A percentile compares a stretch with the other conserved stretches of the same genome.
Conservation (phyloP, 2,888 invertebrate species). For the Drosophila buzzatii region DNA sequence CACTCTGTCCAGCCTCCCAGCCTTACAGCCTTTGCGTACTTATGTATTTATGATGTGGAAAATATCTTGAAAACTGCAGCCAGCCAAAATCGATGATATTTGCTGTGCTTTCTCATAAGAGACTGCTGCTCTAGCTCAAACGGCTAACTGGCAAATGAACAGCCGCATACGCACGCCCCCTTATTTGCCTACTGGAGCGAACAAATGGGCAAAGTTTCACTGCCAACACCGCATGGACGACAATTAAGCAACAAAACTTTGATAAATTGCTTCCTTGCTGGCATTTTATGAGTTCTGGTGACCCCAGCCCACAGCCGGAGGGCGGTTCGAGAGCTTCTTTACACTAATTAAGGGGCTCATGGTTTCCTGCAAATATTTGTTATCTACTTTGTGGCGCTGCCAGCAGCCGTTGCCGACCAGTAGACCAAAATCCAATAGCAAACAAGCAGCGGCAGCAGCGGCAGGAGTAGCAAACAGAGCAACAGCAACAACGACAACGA, state of each 20-base stretch:
- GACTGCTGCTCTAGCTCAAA: slow-evolving; percentile 34
- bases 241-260: slow-evolving; percentile 82
- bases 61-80: slow-evolving; percentile 74
- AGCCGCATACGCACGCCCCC: slow-evolving; percentile 52
- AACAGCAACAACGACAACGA: slow-evolving; percentile 49
- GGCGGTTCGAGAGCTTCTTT: slow-evolving; percentile 61
- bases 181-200: slow-evolving; percentile 24
- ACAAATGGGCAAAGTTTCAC: slow-evolving; percentile 59
- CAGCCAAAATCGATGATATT: slow-evolving; percentile 65
- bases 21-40: slow-evolving; percentile 49
- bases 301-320: background rate
- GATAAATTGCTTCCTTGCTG: slow-evolving; percentile 82
- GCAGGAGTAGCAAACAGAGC: slow-evolving; percentile 4
- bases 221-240: slow-evolving; percentile 72
- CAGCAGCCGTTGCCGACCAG: slow-evolving; percentile 30
- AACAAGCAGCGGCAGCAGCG: slow-evolving; percentile 44
- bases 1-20: background rate
- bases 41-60: slow-evolving; percentile 82
- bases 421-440: slow-evolving; percentile 67
- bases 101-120: slow-evolving; percentile 24
- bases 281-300: slow-evolving; percentile 66
- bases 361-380: slow-evolving; percentile 80
- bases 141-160: slow-evolving; percentile 47
- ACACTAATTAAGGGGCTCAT: slow-evolving; percentile 82
- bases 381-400: slow-evolving; percentile 67